phyloP scores from a whole-genome alignment of 2,888 invertebrate species.

The Pyrgus malvae region DNA sequence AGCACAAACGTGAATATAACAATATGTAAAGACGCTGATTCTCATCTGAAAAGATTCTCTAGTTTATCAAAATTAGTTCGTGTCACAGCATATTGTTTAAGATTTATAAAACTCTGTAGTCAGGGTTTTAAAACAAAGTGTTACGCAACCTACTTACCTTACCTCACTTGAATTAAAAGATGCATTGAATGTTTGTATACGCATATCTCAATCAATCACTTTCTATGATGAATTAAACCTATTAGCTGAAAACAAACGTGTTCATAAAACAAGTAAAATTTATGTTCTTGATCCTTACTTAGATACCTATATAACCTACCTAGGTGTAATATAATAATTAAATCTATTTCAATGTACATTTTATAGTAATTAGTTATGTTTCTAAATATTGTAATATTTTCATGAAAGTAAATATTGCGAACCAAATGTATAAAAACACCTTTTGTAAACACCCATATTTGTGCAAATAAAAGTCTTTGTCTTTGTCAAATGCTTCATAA shows the following conservation, averaged over 20 bases:
- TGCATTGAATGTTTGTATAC: conserved; percentile 11
- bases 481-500: too few relatives aligned
- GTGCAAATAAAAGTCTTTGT: too few relatives aligned
- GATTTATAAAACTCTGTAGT: not conserved
- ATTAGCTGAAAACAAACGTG: conserved; percentile 1
- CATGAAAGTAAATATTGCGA: too few relatives aligned
- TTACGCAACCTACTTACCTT: not conserved
- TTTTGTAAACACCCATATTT: too few relatives aligned
- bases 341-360: too few relatives aligned
- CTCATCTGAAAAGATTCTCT: not conserved
- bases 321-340: too few relatives aligned
- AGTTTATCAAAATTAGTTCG: conserved; percentile 4
- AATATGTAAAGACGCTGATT: not conserved
- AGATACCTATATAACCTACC: too few relatives aligned
- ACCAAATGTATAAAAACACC: too few relatives aligned
- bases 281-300: conserved; percentile 17
- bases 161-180: conserved; percentile 6
- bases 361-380: too few relatives aligned
- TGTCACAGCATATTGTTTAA: conserved; percentile 18
- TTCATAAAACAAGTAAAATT: conserved; percentile 6
- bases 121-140: not conserved
- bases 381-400: too few relatives aligned
- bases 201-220: conserved; percentile 2
- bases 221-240: not conserved
- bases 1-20: not conserved